Evolutionary conservation across 2,888 invertebrate genomes (phyloP).

Genomic region (Rhaphigaster nebulosa): DNA sequence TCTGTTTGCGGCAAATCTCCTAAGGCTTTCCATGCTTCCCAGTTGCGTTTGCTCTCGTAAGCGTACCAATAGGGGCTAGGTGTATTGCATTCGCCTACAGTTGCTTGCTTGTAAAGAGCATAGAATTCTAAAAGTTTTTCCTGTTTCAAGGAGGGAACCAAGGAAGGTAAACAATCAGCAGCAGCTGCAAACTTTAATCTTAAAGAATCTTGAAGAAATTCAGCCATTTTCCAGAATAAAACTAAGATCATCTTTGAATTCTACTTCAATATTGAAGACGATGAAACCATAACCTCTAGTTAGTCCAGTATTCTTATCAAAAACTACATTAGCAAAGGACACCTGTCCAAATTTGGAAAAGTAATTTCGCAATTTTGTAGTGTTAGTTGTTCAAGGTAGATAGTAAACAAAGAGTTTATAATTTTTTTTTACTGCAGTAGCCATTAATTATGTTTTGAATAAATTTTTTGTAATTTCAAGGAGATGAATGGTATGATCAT

Average conservation of each 20-base stretch:
- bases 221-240: slow-evolving; percentile 52
- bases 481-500: slow-evolving; percentile 87
- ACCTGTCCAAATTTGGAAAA: slow-evolving; percentile 84
- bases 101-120: slow-evolving; percentile 86
- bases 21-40: slow-evolving; percentile 90
- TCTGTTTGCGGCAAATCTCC: slow-evolving; percentile 76
- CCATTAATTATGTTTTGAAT: slow-evolving; percentile 66
- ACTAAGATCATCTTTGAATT: slow-evolving; percentile 70
- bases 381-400: slow-evolving; percentile 86
- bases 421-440: slow-evolving; percentile 69
- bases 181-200: slow-evolving; percentile 62
- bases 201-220: slow-evolving; percentile 63
- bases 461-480: slow-evolving; percentile 77
- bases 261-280: slow-evolving; percentile 75
- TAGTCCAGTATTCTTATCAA: slow-evolving; percentile 82
- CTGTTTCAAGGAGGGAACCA: slow-evolving; percentile 59
- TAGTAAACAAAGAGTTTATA: slow-evolving; percentile 82
- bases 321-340: slow-evolving; percentile 76
- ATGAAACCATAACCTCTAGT: slow-evolving; percentile 85
- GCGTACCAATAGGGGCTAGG: slow-evolving; percentile 84
- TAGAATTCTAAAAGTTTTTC: slow-evolving; percentile 79
- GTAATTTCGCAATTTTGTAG: slow-evolving; percentile 79
- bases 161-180: slow-evolving; percentile 61
- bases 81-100: slow-evolving; percentile 81
- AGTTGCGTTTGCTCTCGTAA: slow-evolving; percentile 86